phyloP scores from a whole-genome alignment of 2,888 invertebrate species.

The Margaritifera margaritifera region DNA sequence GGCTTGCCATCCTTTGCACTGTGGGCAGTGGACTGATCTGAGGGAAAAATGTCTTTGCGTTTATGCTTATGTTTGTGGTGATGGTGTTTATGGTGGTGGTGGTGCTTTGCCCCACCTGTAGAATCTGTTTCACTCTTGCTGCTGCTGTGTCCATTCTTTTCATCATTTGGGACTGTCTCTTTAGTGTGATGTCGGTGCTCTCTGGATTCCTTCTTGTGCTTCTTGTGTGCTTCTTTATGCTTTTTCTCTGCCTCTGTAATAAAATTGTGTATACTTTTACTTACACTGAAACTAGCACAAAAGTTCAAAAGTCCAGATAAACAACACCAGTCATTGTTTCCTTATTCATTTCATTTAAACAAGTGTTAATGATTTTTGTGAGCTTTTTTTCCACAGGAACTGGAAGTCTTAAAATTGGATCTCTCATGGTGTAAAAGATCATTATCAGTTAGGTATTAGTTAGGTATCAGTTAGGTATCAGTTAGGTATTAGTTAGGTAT shows the following conservation, averaged over 20 bases:
- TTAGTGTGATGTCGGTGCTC: background rate
- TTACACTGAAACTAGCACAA: background rate
- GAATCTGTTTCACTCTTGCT: slow-evolving; percentile 9
- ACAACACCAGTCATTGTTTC: too few species aligned
- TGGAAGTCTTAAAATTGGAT: too few species aligned
- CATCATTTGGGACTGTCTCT: slow-evolving; percentile 6
- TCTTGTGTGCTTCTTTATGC: slow-evolving; percentile 12
- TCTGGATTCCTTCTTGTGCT: background rate
- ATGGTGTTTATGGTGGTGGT: slow-evolving; percentile 34
- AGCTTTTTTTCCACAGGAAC: too few species aligned
- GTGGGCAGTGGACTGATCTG: slow-evolving; percentile 2
- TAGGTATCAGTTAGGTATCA: too few species aligned
- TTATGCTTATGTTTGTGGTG: slow-evolving; percentile 25
- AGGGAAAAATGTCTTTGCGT: background rate
- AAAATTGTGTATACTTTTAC: background rate
- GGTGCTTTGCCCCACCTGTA: slow-evolving; percentile 17
- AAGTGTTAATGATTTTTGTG: too few species aligned
- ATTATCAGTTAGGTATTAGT: too few species aligned
- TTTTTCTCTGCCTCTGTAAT: background rate
- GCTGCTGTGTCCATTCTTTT: slow-evolving; percentile 1
- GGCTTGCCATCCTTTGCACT: slow-evolving; percentile 10
- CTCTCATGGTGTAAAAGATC: too few species aligned
- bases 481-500: too few species aligned
- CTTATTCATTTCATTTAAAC: too few species aligned
- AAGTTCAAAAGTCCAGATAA: background rate